Base-by-base conservation (phyloP, 2,113 vertebrate genomes). In the Periophthalmodon schlosseri region DNA sequence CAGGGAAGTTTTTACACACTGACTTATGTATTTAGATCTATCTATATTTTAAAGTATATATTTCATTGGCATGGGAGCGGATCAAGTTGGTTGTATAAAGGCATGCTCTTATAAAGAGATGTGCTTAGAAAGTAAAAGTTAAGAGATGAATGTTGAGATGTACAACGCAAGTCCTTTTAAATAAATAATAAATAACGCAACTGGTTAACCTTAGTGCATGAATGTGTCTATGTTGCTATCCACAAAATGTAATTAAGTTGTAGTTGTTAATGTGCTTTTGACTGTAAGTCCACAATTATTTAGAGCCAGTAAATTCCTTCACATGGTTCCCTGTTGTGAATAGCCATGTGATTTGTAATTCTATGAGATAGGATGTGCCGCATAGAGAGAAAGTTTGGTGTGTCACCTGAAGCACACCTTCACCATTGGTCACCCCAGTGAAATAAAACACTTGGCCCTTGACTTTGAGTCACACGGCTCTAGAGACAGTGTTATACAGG, bases 371-470 rank as follows among this genome's bases (percentile, higher is more conserved):
- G 10, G 18, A 65, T n/a, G 33, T 44, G 63, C 24, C n/a, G 36
- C 11, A 68, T 23, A 24, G 5, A 24, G 63, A 44, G 20, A 44
- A 44, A 65, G 36, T 44, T 39, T 65, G 33, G 34, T 39, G 18
- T 63, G 60, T 34, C 15, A 63, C 60, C 60, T 65, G 63, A 65
- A 39, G 63, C 63, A 63, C 60, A 44, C 16, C 63, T 65, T 65
- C 34, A 65, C 63, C 18, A 65, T 39, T 39, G 34, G 63, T 64
- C 34, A 64, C 28, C 33, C 24, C 14, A 34, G 61, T 65, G 63
- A 65, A 65, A 65, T 39, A 5, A 44, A 65, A 65, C 34, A n/a
- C 63, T 63, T 61, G 58, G 24, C 58, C 58, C 23, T 61, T 63
- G 60, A 63, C 60, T 63, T 63, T 63, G 28, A 63, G 60, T 34